Evolutionary conservation across 2,888 invertebrate genomes (phyloP), one percentile per base, ranked within the genome.

Genomic region (Smittia aterrima): DNA sequence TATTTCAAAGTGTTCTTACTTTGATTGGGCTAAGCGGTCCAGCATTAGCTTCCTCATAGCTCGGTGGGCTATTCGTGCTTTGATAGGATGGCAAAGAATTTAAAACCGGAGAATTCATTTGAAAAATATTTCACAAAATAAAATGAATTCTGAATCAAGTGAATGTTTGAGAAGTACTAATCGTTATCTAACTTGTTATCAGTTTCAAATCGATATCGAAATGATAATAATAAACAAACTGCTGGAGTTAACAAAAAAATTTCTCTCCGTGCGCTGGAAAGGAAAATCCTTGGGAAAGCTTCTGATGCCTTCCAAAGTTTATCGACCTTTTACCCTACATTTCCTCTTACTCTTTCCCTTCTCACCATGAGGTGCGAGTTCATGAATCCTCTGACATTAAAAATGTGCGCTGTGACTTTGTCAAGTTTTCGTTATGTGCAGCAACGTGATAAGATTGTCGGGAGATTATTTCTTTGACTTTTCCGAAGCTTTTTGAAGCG

Each of bases 261-360:
- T 58, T 58, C 58, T 58, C 9, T 22, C 58, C 58, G 58, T 58
- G 58, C 4, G 18, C 18, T 58, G 9, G 58, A 58, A 58, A 22
- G 22, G 18, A 58, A 58, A 22, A 58, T 58, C 58, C 58, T 58
- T 58, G 58, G 58, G 22, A 22, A 58, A 22, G 13, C 22, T 58
- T 38, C 6, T 9, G 38, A 38, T 38, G 38, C 38, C 9, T 38
- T 58, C n/a, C 58, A 7, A 18, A 58, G 58, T 58, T 58, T 22
- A 22, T 58, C 58, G 22, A 58, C 58, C 58, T 58, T 58, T 58
- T 58, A 58, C 20, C 58, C 58, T 58, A 58, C 58, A 58, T 58
- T 58, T 58, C 22, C 22, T 22, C 7, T 22, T 22, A 7, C 9
- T 13, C 58, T 58, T 58, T 22, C 22, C 22, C 58, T 22, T 18